A percentile compares a stretch with the other conserved stretches of the same genome.
phyloP scores from a whole-genome alignment of 2,888 invertebrate species.

The Acleris cristana region DNA sequence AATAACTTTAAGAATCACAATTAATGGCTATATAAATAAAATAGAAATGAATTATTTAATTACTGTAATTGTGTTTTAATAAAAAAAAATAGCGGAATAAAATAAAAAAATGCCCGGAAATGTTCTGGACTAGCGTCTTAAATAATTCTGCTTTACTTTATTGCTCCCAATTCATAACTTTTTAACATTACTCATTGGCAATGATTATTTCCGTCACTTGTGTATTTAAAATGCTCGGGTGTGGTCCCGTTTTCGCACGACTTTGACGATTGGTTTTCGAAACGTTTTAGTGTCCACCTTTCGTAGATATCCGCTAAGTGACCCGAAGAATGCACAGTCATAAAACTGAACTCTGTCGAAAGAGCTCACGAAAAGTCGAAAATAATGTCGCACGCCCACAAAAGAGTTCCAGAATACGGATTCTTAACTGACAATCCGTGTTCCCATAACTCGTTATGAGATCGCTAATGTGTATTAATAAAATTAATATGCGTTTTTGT shows the following conservation, averaged over 20 bases:
- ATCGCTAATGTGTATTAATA: slow-evolving; percentile 28
- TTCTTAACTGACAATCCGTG: slow-evolving; percentile 51
- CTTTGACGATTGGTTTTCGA: slow-evolving; percentile 58
- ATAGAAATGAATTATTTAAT: too few species aligned
- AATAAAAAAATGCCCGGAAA: too few species aligned
- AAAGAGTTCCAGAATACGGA: slow-evolving; percentile 47
- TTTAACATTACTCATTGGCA: slow-evolving; percentile 23
- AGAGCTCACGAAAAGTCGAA: slow-evolving; percentile 59
- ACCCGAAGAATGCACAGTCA: slow-evolving; percentile 59
- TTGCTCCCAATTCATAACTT: too few species aligned
- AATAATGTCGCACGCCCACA: slow-evolving; percentile 66
- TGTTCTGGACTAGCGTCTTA: too few species aligned
- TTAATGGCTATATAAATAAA: too few species aligned
- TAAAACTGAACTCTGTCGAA: slow-evolving; percentile 64
- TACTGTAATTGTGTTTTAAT: too few species aligned
- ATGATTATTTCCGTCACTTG: slow-evolving; percentile 39
- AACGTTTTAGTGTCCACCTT: slow-evolving; percentile 60
- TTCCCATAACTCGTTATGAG: slow-evolving; percentile 29
- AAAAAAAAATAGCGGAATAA: too few species aligned
- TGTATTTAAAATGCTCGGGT: slow-evolving; percentile 45
- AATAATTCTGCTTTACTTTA: too few species aligned
- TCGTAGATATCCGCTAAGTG: slow-evolving; percentile 72
- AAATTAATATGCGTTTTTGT: slow-evolving; percentile 28
- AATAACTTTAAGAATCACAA: too few species aligned
- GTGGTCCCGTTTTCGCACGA: slow-evolving; percentile 70